Conservation (phyloP, 2,888 invertebrate genomes). For the Polydrusus cervinus region DNA sequence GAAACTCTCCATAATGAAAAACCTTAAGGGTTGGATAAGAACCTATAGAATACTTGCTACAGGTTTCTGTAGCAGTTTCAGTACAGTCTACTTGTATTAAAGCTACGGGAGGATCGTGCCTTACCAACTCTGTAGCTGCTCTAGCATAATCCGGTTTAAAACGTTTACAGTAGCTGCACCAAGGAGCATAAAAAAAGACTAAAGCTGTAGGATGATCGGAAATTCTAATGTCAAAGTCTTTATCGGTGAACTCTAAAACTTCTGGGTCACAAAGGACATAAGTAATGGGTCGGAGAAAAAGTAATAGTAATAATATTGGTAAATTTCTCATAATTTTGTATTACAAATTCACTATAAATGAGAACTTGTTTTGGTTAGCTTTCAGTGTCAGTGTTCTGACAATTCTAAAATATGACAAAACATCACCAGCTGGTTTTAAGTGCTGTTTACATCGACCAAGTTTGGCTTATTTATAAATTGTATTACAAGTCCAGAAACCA, state of each 20-base stretch:
- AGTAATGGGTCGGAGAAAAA: slow-evolving; percentile 51
- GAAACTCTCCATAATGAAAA: slow-evolving; percentile 91
- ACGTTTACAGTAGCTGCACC: slow-evolving; percentile 99
- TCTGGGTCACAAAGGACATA: slow-evolving; percentile 77
- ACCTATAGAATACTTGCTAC: slow-evolving; percentile 90
- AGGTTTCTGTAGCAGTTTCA: slow-evolving; percentile 91
- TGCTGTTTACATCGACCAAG: no score
- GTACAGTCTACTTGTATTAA: slow-evolving; percentile 98
- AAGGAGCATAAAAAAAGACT: slow-evolving; percentile 94
- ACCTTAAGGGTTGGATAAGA: slow-evolving; percentile 99
- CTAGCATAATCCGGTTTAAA: slow-evolving; percentile 97
- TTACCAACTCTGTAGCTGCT: slow-evolving; percentile 89
- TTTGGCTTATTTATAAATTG: no score
- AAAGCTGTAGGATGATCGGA: slow-evolving; percentile 95
- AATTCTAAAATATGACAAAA: no score
- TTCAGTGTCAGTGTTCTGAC: no score
- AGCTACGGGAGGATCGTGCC: slow-evolving; percentile 91
- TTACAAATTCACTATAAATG: no score
- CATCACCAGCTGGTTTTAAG: no score
- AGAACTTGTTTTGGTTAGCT: no score
- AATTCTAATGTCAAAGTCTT: slow-evolving; percentile 82
- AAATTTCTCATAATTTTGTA: slow-evolving; percentile 34
- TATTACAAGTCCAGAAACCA: no score
- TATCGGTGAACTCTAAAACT: slow-evolving; percentile 85
- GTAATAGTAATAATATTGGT: slow-evolving; percentile 56